Evolutionary conservation across 2,797 vertebrate genomes (phyloP), one percentile per base, ranked within the genome.

Genomic region (Coreius guichenoti): DNA sequence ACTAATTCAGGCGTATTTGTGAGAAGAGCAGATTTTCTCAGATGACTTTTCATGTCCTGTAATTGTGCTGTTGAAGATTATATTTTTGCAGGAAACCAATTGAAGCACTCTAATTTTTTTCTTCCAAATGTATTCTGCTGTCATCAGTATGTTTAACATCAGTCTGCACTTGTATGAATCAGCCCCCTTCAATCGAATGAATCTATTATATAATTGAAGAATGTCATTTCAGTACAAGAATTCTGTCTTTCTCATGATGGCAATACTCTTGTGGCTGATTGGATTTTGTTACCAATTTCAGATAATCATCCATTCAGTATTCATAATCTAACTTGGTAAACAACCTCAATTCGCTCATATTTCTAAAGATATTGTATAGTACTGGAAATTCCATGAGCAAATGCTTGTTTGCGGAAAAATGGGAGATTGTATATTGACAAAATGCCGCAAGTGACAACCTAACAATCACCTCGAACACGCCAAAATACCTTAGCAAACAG

Each of bases 211-310:
- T 58, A 58, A 77, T 17, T 26, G 54, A 77, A 77, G 19, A 76
- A 58, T 58, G 21, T 13, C 13, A 58, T 56, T 76, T 76, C 3
- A n/a, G 31, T 14, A 8, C 2, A 76, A 56, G 26, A 74, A 74
- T 74, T 51, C 45, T 33, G 47, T 31, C 19, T 75, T 33, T 68
- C 65, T 68, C 17, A 9, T 68, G 31, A 72, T 3, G 11, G 39
- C 6, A 21, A 31, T 58, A 31, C n/a, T 74, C 8, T 63, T 14
- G 23, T 33, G 31, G 58, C 4, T 51, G 72, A 68, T 76, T 76
- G 73, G 45, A 68, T 77, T 84, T 43, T 21, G 9, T n/a, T 26
- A 73, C 6, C 14, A 51, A 39, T 65, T 77, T 67, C 29, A 68
- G 74, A 69, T 76, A 13, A 54, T 7, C 39, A 70, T 16, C 29